Evolutionary conservation across 2,888 invertebrate species (phyloP).

Genomic region (Drosophila borealis): DNA sequence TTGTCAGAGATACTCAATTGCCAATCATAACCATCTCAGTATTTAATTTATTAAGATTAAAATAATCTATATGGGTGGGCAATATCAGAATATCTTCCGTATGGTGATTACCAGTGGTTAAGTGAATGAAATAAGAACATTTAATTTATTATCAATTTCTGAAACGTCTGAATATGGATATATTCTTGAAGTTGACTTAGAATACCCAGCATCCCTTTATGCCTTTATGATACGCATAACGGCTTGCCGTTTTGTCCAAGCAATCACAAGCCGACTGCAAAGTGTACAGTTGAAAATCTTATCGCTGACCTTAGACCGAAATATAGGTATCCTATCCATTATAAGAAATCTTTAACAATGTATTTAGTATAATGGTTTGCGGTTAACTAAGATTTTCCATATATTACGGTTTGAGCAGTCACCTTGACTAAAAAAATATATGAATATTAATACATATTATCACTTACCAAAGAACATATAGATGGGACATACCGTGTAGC

Average conservation of each 20-base stretch:
- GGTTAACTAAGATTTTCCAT: background rate
- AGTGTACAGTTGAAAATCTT: background rate
- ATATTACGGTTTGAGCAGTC: background rate
- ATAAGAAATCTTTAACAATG: background rate
- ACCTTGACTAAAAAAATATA: background rate
- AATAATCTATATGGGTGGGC: slow-evolving; percentile 59
- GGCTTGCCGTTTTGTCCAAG: no score
- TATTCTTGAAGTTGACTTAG: background rate
- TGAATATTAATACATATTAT: no score
- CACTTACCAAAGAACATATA: no score
- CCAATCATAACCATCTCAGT: slow-evolving; percentile 73
- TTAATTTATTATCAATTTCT: background rate
- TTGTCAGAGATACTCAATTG: slow-evolving; percentile 69
- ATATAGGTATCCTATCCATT: background rate
- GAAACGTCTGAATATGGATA: background rate
- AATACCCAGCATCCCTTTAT: no score
- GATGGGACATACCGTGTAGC: no score
- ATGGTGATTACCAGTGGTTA: no score
- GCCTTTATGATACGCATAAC: no score
- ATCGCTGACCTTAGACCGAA: background rate
- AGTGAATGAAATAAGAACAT: background rate
- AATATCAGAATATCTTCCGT: slow-evolving; percentile 30
- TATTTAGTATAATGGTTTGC: background rate
- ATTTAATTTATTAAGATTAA: slow-evolving; percentile 43
- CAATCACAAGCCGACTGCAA: no score